A percentile compares a stretch with the other conserved stretches of the same genome.
Conservation (phyloP, 2,113 vertebrate genomes). For the Otolemur garnettii region DNA sequence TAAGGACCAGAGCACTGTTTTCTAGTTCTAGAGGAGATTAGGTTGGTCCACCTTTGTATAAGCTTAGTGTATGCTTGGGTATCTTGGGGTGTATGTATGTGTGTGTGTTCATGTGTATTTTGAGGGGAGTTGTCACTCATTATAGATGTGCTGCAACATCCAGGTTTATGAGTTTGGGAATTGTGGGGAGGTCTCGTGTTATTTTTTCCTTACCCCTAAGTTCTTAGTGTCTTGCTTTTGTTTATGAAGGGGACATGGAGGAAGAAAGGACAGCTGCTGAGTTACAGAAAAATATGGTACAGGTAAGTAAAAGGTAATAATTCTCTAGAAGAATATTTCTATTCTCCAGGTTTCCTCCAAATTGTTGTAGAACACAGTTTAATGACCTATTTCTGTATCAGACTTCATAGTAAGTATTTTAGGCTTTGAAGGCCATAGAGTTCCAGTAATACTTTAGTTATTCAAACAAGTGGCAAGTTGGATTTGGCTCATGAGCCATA, state of each 20-base stretch:
- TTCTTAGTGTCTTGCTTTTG: neutral
- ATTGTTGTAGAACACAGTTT: neutral
- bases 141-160: neutral
- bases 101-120: neutral
- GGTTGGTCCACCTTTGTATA: neutral
- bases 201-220: neutral
- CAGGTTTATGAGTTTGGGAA: neutral
- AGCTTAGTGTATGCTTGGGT: neutral
- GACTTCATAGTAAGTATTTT: neutral
- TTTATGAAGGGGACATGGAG: slow-evolving; percentile 53
- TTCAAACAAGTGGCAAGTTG: neutral
- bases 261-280: slow-evolving; percentile 1
- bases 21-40: neutral
- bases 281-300: slow-evolving; percentile 17
- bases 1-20: neutral
- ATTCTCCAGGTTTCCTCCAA: neutral
- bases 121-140: neutral
- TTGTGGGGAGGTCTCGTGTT: neutral
- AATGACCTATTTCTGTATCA: neutral
- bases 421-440: neutral
- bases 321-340: neutral
- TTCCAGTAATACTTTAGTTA: neutral
- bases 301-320: slow-evolving; percentile 46
- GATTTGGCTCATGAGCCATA: neutral
- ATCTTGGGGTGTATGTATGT: neutral